Evolutionary conservation across 2,888 invertebrate genomes (phyloP), one percentile per base, ranked within the genome.

Genomic region (Lasius platythorax): DNA sequence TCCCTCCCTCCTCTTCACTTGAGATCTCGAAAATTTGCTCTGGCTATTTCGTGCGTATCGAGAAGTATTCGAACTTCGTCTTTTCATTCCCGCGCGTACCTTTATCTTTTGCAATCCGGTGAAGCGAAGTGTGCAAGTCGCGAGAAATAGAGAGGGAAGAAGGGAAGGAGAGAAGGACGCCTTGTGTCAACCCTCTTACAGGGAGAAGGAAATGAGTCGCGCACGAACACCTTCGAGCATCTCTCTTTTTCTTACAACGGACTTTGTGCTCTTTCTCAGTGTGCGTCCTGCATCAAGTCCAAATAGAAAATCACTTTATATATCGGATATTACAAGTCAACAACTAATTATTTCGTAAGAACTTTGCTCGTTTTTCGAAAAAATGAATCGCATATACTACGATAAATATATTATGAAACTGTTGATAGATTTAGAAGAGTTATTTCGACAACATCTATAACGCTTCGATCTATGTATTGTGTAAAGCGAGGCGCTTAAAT

Each of bases 281-380:
- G 15, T 15, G 46, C 6, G 53, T 63, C 56, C 53, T 67, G 40
- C 67, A 84, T 81, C 73, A 40, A 58, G 9, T 30, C 43, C 30
- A 67, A 84, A 82, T 50, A 82, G 50, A 84, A 78, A 84, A 82
- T 70, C n/a, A 64, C 61, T 84, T 82, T 82, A 61, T 82, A 61
- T 56, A 68, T 18, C 11, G 53, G 61, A 5, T 53, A 43, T 15
- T 58, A 30, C 11, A 33, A 46, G 37, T 61, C 12, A 23, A 11
- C 33, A 40, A 23, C 33, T 76, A 78, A 82, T 82, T 67, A 56
- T 37, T 28, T 74, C 28, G 33, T 9, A 33, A 53, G 33, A 63
- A 63, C 28, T 53, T 33, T 9, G 23, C 43, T 30, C 9, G 28
- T 37, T 43, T 40, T 40, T 28, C 12, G 30, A 43, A 30, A 15